Percentiles rank a stretch among this genome's conserved stretches.
Conservation (phyloP, 2,113 vertebrate genomes). For the Pavo muticus region DNA sequence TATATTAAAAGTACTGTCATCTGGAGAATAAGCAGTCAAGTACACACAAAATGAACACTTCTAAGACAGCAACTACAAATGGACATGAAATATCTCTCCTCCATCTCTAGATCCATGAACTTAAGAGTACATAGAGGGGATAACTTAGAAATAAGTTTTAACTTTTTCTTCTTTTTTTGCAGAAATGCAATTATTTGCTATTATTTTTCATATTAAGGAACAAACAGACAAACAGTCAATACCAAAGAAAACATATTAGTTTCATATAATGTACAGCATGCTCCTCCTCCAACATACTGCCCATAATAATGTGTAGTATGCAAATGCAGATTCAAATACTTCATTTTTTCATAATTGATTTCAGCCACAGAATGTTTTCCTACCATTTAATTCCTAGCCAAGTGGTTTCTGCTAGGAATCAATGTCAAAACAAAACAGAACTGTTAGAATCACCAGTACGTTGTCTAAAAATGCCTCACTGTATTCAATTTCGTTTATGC, state of each 20-base stretch:
- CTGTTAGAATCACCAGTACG: background rate
- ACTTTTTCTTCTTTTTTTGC: background rate
- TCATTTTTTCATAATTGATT: background rate
- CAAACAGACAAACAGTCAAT: background rate
- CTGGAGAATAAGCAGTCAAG: background rate
- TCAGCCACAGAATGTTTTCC: background rate
- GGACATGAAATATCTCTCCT: background rate
- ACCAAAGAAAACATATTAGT: background rate
- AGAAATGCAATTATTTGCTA: background rate
- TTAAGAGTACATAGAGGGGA: background rate
- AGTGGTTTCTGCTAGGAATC: background rate
- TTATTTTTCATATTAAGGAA: background rate
- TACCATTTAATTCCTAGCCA: background rate
- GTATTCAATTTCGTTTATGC: background rate
- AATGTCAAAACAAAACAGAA: background rate
- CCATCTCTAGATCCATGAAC: background rate
- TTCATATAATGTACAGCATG: rapidly evolving
- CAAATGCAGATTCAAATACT: background rate
- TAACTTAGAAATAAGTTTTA: background rate
- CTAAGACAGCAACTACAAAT: background rate
- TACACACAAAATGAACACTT: background rate
- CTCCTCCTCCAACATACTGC: background rate
- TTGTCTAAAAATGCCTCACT: background rate
- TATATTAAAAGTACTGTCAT: background rate
- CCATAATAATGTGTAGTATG: background rate